phyloP scores from a whole-genome alignment of 2,797 vertebrate species.

The Eupleurogrammus muticus region DNA sequence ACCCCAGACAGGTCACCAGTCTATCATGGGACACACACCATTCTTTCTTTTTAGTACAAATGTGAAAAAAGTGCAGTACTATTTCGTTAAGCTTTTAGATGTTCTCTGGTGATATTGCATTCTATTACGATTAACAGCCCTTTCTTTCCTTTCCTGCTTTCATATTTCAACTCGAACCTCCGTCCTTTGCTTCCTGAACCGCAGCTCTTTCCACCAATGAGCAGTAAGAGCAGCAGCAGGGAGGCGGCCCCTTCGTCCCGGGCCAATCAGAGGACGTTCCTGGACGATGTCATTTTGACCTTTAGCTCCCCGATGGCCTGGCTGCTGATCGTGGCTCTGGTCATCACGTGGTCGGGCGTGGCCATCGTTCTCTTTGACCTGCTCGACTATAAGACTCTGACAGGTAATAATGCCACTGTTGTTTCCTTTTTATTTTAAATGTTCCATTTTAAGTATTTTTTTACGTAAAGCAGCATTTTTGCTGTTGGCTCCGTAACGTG shows the following conservation, averaged over 20 bases:
- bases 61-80: too few relatives aligned
- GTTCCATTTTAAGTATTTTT: neutral
- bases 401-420: conserved; percentile 83
- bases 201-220: conserved; percentile 85
- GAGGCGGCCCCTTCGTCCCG: conserved; percentile 80
- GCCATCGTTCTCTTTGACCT: conserved; percentile 96
- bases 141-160: neutral
- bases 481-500: conserved; percentile 26
- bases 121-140: too few relatives aligned
- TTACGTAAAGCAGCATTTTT: neutral
- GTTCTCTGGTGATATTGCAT: too few relatives aligned
- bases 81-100: too few relatives aligned
- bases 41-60: too few relatives aligned
- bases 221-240: conserved; percentile 87
- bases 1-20: too few relatives aligned
- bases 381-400: conserved; percentile 91
- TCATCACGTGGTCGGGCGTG: conserved; percentile 96
- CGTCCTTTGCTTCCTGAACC: neutral
- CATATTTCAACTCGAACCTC: neutral
- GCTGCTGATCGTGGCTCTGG: conserved; percentile 93
- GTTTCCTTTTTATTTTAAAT: neutral
- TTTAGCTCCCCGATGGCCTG: conserved; percentile 96
- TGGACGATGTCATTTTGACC: conserved; percentile 89
- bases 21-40: too few relatives aligned
- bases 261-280: conserved; percentile 86